Evolutionary conservation across 2,888 invertebrate genomes (phyloP).

Genomic region (Apocheima hispidaria): DNA sequence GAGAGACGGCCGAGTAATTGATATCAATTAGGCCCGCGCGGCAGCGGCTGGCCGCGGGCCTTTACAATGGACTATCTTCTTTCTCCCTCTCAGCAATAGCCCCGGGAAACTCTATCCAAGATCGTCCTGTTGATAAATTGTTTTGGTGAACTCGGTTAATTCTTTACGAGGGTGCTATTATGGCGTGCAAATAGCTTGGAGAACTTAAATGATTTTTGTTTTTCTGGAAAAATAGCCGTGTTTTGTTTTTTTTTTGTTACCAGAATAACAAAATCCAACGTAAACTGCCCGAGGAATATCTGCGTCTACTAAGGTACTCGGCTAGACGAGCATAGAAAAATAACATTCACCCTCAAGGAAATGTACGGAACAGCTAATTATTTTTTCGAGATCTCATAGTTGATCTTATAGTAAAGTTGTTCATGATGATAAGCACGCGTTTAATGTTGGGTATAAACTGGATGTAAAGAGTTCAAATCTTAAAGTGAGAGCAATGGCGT

Average conservation of each 20-base stretch:
- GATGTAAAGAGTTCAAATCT: too few relatives aligned
- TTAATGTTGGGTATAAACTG: too few relatives aligned
- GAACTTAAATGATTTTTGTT: constrained; percentile 48
- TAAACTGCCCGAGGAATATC: not conserved
- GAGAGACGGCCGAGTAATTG: constrained; percentile 71
- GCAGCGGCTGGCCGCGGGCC: constrained; percentile 60
- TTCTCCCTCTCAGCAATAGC: constrained; percentile 55
- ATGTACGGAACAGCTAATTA: too few relatives aligned
- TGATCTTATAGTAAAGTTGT: too few relatives aligned
- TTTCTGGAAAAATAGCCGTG: not conserved
- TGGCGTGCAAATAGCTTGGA: constrained; percentile 46
- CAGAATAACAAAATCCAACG: not conserved
- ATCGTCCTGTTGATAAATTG: constrained; percentile 65
- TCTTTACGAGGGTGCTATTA: constrained; percentile 44
- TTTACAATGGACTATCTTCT: constrained; percentile 28
- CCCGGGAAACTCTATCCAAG: constrained; percentile 39
- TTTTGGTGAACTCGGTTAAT: constrained; percentile 49
- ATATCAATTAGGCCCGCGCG: constrained; percentile 74
- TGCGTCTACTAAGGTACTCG: too few relatives aligned
- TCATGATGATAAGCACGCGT: too few relatives aligned
- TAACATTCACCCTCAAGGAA: too few relatives aligned
- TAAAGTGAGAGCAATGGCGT: too few relatives aligned
- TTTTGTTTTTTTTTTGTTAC: not conserved
- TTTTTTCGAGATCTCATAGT: too few relatives aligned
- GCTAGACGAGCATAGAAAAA: too few relatives aligned